Evolutionary conservation across 2,797 vertebrate species (phyloP).

Genomic region (Melanotaenia boesemani): DNA sequence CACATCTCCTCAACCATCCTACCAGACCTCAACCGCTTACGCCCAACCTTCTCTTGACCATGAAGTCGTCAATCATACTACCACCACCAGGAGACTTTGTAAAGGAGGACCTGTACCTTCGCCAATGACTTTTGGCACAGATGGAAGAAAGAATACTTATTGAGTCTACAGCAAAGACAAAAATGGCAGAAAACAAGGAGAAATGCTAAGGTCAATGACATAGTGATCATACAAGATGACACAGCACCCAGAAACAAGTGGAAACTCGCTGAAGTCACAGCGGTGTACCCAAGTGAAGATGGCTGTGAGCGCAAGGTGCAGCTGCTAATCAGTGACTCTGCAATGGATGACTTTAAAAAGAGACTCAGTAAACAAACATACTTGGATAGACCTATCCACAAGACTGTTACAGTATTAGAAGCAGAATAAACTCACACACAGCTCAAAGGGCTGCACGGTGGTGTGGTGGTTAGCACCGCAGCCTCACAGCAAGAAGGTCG

Average conservation of each 20-base stretch:
- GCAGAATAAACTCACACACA: constrained; percentile 4
- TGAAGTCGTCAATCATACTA: too few species aligned
- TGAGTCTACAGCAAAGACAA: constrained; percentile 7
- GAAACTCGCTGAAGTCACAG: constrained; percentile 33
- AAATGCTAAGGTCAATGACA: constrained; percentile 25
- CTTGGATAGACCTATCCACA: constrained; percentile 27
- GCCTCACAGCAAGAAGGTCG: too few species aligned
- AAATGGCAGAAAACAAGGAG: constrained; percentile 22
- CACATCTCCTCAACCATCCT: too few species aligned
- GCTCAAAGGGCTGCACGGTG: too few species aligned
- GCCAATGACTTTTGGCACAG: too few species aligned
- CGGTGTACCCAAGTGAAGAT: constrained; percentile 29
- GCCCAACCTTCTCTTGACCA: too few species aligned
- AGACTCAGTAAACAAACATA: neutral
- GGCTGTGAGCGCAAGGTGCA: constrained; percentile 28
- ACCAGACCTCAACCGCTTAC: too few species aligned
- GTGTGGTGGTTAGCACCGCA: too few species aligned
- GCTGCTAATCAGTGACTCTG: constrained; percentile 37
- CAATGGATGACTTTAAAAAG: constrained; percentile 21
- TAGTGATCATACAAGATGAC: constrained; percentile 42
- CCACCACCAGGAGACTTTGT: too few species aligned
- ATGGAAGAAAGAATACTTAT: neutral
- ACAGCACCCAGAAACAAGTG: constrained; percentile 17
- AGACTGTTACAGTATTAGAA: constrained; percentile 10
- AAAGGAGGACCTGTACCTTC: too few species aligned